Evolutionary conservation across 2,113 vertebrate genomes (phyloP), one percentile per base, ranked within the genome.

Genomic region (Sterrhoptilus dennistouni): DNA sequence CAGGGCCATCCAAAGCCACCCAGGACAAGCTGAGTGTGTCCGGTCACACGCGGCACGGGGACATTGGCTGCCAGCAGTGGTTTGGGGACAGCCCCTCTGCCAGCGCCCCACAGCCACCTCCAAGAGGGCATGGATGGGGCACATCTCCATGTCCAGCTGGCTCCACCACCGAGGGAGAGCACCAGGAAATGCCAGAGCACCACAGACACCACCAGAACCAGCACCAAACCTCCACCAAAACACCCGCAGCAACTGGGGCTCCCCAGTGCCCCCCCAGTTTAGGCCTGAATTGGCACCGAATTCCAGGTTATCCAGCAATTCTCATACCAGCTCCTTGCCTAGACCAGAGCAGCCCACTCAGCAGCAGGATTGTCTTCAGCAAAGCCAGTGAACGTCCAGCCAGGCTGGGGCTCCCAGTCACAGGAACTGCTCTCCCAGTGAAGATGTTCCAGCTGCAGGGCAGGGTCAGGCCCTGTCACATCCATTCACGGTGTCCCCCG

Each of bases 341-440:
- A 8, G 42, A 60, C 11, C 21, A 21, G 22, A 64, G 33, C 75
- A 71, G 72, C 18, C 28, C 25, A 64, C 72, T 31, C 20, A 0
- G 74, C 66, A 47, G 35, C 60, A 28, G 68, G 77, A 71, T 38
- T 2, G 1, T 87, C 84, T 36, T 70, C 1, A 0, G 52, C 19
- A 65, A n/a, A 81, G 77, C 77, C 23, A 1, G 3, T 0, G 4
- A n/a, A 33, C 7, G 24, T 33, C n/a, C 47, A 7, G 35, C 20
- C 56, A 5, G 5, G 1, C 0, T 0, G 0, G 0, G 35, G 52
- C 35, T 90, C 72, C 54, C 49, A 2, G n/a, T 1, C 0, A 0
- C 1, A 1, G 61, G 57, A 49, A 49, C 86, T 16, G 66, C 54
- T 49, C 28, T 74, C 64, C 42, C 1, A 0, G 69, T 1, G 3